phyloP scores from a whole-genome alignment of 1,140 invertebrate genomes.

The Lordiphosa stackelbergi region DNA sequence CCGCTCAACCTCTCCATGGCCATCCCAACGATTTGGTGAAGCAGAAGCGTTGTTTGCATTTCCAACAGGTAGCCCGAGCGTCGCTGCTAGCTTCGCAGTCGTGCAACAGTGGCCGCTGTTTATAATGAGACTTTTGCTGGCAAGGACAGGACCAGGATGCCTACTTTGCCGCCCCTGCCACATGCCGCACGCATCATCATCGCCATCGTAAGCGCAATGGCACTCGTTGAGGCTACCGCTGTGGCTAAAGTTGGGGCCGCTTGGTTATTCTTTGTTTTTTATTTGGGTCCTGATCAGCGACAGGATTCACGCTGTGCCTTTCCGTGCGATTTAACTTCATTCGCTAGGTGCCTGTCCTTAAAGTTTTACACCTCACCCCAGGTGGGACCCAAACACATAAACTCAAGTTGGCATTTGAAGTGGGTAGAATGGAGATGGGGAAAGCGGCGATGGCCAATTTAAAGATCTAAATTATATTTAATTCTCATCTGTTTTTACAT shows the following conservation, averaged over 20 bases:
- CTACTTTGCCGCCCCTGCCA: conserved; percentile 2
- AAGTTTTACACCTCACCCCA: too few relatives aligned
- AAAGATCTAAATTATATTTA: too few relatives aligned
- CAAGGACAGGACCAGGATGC: conserved; percentile 3
- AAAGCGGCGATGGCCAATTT: too few relatives aligned
- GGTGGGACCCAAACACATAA: too few relatives aligned
- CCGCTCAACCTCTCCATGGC: background rate
- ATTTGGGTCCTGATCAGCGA: conserved; percentile 15
- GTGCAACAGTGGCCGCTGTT: conserved; percentile 66
- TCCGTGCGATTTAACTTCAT: conserved; percentile 49
- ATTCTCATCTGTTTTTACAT: too few relatives aligned
- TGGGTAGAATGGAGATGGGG: too few relatives aligned
- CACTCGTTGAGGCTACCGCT: too few relatives aligned
- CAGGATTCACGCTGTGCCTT: conserved; percentile 39
- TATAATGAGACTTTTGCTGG: conserved; percentile 56
- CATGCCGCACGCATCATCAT: conserved; percentile 8
- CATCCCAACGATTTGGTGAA: conserved; percentile 26
- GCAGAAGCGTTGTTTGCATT: conserved; percentile 53
- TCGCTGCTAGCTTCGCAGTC: conserved; percentile 42
- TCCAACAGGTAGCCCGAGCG: conserved; percentile 62
- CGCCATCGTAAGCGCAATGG: background rate
- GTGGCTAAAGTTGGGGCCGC: too few relatives aligned
- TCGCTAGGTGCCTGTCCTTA: conserved; percentile 27
- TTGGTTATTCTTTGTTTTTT: too few relatives aligned
- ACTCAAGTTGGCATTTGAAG: too few relatives aligned